These are phyloP conservation scores for Portunus trituberculatus DNA, from an alignment of 1,140 invertebrate genomes.

Conservation along the genomic window DNA sequence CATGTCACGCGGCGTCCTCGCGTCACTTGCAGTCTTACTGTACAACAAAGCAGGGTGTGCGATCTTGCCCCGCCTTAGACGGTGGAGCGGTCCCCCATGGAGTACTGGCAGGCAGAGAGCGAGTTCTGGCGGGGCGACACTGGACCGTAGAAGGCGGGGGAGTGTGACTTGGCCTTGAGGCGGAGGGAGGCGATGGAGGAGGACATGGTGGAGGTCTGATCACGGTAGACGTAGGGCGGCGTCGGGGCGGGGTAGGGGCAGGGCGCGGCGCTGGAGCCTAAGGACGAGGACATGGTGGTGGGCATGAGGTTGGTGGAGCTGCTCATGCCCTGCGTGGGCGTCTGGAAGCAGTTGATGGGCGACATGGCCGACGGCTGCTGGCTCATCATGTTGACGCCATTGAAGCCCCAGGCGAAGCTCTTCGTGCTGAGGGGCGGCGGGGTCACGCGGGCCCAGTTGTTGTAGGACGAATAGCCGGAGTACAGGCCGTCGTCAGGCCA, in stretches of 20 bases:
- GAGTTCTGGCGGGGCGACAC: slow-evolving; percentile 75
- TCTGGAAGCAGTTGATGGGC: slow-evolving; percentile 88
- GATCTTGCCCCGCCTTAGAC: background rate
- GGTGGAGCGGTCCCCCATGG: slow-evolving; percentile 68
- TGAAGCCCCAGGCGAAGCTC: slow-evolving; percentile 89
- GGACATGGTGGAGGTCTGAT: slow-evolving; percentile 80
- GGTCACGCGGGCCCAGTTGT: slow-evolving; percentile 95
- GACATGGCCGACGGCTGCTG: slow-evolving; percentile 81
- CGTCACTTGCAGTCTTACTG: background rate
- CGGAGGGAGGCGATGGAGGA: slow-evolving; percentile 82
- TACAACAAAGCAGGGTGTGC: background rate
- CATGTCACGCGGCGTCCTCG: background rate
- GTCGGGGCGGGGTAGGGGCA: slow-evolving; percentile 81
- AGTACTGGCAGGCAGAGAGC: slow-evolving; percentile 74
- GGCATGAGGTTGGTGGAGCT: slow-evolving; percentile 81
- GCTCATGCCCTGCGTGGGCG: slow-evolving; percentile 82
- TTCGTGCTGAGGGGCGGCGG: slow-evolving; percentile 91
- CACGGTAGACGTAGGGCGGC: slow-evolving; percentile 81
- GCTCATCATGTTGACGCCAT: slow-evolving; percentile 84
- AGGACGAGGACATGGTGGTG: slow-evolving; percentile 78
- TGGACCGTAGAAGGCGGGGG: slow-evolving; percentile 76
- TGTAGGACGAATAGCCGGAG: slow-evolving; percentile 92
- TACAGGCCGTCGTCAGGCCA: slow-evolving; percentile 90
- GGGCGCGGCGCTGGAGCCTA: slow-evolving; percentile 80
- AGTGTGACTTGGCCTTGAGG: slow-evolving; percentile 81